Evolutionary conservation across 2,113 vertebrate species (phyloP).

Genomic region (Chaetops frenatus): DNA sequence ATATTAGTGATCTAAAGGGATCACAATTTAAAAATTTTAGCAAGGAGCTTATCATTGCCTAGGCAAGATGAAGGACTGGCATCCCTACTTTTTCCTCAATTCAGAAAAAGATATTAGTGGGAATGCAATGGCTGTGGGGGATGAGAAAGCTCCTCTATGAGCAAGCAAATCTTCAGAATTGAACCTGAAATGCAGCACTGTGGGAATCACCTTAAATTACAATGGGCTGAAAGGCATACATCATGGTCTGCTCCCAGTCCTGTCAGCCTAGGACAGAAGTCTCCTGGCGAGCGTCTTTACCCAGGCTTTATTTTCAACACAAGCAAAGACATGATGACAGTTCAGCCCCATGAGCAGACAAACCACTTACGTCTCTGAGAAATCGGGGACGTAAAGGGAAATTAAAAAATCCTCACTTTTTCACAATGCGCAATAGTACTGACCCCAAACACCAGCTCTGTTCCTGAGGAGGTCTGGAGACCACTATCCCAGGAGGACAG

Average conservation of each 20-base stretch:
- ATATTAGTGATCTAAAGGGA: neutral
- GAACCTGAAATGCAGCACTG: neutral
- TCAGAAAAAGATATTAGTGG: neutral
- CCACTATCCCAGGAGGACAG: neutral
- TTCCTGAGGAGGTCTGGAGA: neutral
- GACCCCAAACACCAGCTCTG: neutral
- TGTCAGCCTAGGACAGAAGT: neutral
- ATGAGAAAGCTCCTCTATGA: neutral
- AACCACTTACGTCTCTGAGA: neutral
- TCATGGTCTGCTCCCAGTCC: neutral
- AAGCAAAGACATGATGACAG: neutral
- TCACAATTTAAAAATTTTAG: neutral
- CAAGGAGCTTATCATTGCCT: neutral
- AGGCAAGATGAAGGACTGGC: neutral
- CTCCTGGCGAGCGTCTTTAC: neutral
- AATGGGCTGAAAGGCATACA: neutral
- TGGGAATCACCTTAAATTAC: neutral
- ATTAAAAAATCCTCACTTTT: neutral
- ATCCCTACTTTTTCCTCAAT: neutral
- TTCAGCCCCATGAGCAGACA: neutral
- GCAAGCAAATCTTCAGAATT: neutral
- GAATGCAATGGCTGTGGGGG: neutral
- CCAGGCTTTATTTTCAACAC: neutral
- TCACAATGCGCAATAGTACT: neutral
- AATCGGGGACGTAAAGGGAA: neutral